Conservation (phyloP, 1,140 invertebrate genomes). For the Microvelia longipes region DNA sequence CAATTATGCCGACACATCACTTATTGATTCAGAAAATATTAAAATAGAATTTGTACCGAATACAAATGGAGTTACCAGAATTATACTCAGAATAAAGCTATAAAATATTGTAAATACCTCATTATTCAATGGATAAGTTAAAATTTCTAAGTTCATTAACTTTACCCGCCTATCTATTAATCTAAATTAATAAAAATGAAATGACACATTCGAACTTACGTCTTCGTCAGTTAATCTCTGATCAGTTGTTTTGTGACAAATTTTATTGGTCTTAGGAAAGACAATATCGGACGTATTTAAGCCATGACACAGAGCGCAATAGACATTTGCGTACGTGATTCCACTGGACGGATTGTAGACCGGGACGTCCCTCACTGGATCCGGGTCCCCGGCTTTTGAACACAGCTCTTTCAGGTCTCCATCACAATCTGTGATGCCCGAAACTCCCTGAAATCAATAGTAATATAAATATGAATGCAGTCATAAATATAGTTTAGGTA, state of each 20-base stretch:
- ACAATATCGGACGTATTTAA: not conserved
- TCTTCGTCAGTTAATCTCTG: not conserved
- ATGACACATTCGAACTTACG: not conserved
- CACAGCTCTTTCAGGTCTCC: not conserved
- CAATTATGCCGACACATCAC: too few relatives aligned
- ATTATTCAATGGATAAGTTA: not conserved
- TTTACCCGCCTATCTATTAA: not conserved
- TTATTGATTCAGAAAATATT: too few relatives aligned
- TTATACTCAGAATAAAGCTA: not conserved
- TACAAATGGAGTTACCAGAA: too few relatives aligned
- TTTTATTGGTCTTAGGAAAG: too few relatives aligned
- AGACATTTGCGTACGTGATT: constrained; percentile 1
- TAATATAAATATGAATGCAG: not conserved
- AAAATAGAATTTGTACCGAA: too few relatives aligned
- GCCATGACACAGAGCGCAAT: constrained; percentile 2
- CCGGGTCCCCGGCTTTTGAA: not conserved
- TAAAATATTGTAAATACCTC: not conserved
- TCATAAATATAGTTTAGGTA: too few relatives aligned
- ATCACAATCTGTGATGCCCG: not conserved
- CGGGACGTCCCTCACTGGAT: constrained; percentile 27
- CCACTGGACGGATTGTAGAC: not conserved
- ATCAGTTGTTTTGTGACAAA: too few relatives aligned
- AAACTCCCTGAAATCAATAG: not conserved
- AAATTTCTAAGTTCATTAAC: not conserved
- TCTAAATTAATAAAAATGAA: not conserved